A percentile compares a stretch with the other conserved stretches of the same genome.
These are phyloP conservation scores for Psittacara wagleri DNA, from an alignment of 2,113 vertebrate species.

Conservation along the genomic window DNA sequence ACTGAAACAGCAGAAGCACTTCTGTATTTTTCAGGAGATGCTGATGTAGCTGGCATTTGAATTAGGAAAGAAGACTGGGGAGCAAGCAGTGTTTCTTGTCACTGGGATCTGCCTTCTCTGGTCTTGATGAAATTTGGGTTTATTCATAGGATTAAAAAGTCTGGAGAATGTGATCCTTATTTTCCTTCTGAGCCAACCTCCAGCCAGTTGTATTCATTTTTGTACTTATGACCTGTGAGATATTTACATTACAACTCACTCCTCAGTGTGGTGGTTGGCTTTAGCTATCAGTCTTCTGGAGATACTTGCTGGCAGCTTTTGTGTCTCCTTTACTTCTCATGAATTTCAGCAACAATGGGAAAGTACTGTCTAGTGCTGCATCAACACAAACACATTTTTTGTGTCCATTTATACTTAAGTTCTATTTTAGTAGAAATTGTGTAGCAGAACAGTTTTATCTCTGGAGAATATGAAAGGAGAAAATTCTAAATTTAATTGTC, in stretches of 20 bases:
- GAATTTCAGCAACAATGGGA: background rate
- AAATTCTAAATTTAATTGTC: background rate
- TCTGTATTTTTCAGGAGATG: background rate
- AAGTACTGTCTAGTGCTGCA: background rate
- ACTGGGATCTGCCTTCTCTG: background rate
- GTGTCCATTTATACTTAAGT: background rate
- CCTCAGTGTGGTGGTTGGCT: background rate
- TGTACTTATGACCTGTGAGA: background rate
- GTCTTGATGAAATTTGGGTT: background rate
- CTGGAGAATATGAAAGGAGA: background rate
- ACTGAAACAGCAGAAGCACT: background rate
- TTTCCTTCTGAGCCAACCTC: background rate
- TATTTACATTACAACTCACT: background rate
- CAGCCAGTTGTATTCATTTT: background rate
- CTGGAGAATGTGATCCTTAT: background rate
- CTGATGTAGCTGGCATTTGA: background rate
- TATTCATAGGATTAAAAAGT: background rate
- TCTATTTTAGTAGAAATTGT: background rate
- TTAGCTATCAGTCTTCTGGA: background rate
- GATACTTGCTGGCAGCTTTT: background rate
- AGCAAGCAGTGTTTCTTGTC: background rate
- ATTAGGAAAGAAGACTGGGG: background rate
- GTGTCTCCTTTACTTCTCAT: background rate
- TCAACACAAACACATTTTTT: background rate
- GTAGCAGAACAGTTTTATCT: background rate